phyloP scores from a whole-genome alignment of 1,140 invertebrate genomes.

The Leptinotarsa undecemlineata region DNA sequence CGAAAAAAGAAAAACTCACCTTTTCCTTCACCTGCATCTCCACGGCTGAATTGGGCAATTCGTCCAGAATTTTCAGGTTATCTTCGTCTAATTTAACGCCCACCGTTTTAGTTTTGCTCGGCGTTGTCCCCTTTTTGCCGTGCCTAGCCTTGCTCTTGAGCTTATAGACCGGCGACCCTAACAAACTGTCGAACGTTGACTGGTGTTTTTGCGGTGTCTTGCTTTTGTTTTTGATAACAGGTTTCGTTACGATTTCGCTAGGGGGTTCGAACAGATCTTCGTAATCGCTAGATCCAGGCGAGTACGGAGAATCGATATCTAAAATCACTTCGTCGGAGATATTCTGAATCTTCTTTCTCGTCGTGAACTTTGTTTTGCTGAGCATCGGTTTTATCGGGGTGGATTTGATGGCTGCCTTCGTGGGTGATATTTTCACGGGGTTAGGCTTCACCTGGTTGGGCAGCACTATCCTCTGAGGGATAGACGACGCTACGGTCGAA shows the following conservation, averaged over 20 bases:
- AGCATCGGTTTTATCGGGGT: slow-evolving; percentile 61
- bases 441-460: slow-evolving; percentile 53
- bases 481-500: slow-evolving; percentile 43
- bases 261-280: slow-evolving; percentile 86
- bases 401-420: slow-evolving; percentile 60
- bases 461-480: slow-evolving; percentile 56
- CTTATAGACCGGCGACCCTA: slow-evolving; percentile 58
- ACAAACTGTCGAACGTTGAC: slow-evolving; percentile 62
- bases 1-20: slow-evolving; percentile 58
- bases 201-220: slow-evolving; percentile 55
- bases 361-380: slow-evolving; percentile 51
- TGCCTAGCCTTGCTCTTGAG: slow-evolving; percentile 52
- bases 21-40: slow-evolving; percentile 96
- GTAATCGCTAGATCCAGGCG: slow-evolving; percentile 80
- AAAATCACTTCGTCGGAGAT: slow-evolving; percentile 61
- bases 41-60: slow-evolving; percentile 89
- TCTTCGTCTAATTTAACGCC: slow-evolving; percentile 75
- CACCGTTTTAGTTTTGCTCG: slow-evolving; percentile 62
- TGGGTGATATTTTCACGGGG: slow-evolving; percentile 56
- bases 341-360: slow-evolving; percentile 35
- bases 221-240: slow-evolving; percentile 36
- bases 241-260: slow-evolving; percentile 57
- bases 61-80: slow-evolving; percentile 79
- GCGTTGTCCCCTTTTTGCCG: slow-evolving; percentile 8
- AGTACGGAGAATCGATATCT: slow-evolving; percentile 82